Evolutionary conservation across 2,113 vertebrate genomes (phyloP), one percentile per base, ranked within the genome.

Genomic region (Eolophus roseicapilla): DNA sequence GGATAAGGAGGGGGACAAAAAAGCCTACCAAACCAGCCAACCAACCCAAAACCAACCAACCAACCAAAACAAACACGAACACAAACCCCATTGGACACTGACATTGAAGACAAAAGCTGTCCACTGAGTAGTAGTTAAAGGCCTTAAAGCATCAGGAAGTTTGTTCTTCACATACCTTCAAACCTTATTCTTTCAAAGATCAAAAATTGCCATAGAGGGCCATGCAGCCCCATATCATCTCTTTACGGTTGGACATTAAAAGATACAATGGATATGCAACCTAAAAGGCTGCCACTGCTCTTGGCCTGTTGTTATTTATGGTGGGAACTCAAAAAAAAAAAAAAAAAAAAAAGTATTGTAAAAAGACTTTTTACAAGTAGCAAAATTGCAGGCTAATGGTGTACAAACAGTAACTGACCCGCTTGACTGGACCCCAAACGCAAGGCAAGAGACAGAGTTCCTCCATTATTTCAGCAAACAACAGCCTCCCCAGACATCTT

Each of bases 171-270:
- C 8, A 28, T 18, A 68, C 14, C 20, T 79, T 41, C 53, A 93
- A 92, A 53, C 11, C 7, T 69, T 41, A 70, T 53, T 60, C 24
- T 82, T 88, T 86, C 43, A 75, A 93, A 83, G 28, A 65, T 0
- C 55, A 25, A 71, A 52, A 15, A 44, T 47, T 69, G 47, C 46
- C 18, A 65, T 25, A 83, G n/a, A 84, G 33, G 17, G 88, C 11
- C 41, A 67, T 0, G 0, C 8, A 68, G 25, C 7, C 35, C 13
- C 9, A 1, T 27, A 71, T 28, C 4, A 53, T 49, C 12, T 74
- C 55, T 41, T 60, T 64, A 73, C 4, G 6, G 27, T 0, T 70
- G 17, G 23, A 83, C 28, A 53, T 62, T 18, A 67, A 57, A 91
- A 69, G 12, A 65, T 44, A 74, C 8, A 73, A 41, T 10, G 10